These are phyloP conservation scores for Macroteleia sp. DNA, from an alignment of 2,888 invertebrate genomes.

Conservation along the genomic window DNA sequence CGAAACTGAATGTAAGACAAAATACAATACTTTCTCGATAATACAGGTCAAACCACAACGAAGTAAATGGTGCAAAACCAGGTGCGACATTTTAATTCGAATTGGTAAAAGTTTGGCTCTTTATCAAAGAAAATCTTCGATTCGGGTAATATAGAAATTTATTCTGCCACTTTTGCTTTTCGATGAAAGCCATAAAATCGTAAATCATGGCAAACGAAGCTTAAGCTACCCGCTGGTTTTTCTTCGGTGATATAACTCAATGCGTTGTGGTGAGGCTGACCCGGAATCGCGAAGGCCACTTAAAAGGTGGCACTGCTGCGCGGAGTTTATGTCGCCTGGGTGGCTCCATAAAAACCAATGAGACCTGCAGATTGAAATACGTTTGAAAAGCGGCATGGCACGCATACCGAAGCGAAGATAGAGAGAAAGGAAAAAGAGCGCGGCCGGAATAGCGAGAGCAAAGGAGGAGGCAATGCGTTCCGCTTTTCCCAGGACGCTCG, in stretches of 20 bases:
- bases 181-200: conserved; percentile 63
- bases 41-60: background rate
- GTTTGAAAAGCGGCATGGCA: conserved; percentile 57
- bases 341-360: conserved; percentile 71
- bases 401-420: conserved; percentile 46
- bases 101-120: conserved; percentile 49
- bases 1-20: background rate
- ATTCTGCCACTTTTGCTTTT: conserved; percentile 57
- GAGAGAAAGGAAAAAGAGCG: conserved; percentile 6
- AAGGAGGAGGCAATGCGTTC: conserved; percentile 1
- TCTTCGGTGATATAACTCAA: conserved; percentile 59
- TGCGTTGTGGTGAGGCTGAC: conserved; percentile 52
- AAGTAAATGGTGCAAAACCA: conserved; percentile 43
- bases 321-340: conserved; percentile 64
- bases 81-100: conserved; percentile 55
- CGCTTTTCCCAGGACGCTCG: conserved; percentile 58
- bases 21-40: background rate
- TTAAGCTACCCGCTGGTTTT: conserved; percentile 57
- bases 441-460: background rate
- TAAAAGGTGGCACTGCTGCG: conserved; percentile 44
- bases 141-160: conserved; percentile 58
- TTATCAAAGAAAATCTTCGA: conserved; percentile 48
- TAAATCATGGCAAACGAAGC: conserved; percentile 64
- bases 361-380: conserved; percentile 69
- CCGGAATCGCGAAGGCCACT: conserved; percentile 63